phyloP scores from a whole-genome alignment of 2,797 vertebrate genomes.

The Synaphobranchus kaupii region DNA sequence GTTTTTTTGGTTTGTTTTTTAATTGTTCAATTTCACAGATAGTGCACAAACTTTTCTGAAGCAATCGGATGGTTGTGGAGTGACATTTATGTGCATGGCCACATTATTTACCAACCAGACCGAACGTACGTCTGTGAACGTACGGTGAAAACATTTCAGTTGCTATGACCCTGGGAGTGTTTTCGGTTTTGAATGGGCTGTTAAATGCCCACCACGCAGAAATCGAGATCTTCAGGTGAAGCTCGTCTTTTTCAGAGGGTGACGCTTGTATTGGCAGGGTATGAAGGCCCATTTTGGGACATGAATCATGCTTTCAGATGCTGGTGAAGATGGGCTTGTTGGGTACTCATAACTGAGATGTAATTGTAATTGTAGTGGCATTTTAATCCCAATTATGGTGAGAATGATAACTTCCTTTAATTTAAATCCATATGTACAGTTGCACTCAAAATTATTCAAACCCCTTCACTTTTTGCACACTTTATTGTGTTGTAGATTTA shows the following conservation, averaged over 20 bases:
- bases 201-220: neutral
- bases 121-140: neutral
- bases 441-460: too few species aligned
- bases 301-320: neutral
- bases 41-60: neutral
- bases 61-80: neutral
- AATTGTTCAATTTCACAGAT: neutral
- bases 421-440: neutral
- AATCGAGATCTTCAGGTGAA: neutral
- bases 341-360: neutral
- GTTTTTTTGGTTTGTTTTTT: neutral
- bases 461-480: too few species aligned
- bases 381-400: neutral
- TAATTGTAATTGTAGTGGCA: neutral
- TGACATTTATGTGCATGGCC: neutral
- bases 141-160: neutral
- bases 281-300: neutral
- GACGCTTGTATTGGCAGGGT: neutral
- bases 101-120: neutral
- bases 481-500: too few species aligned
- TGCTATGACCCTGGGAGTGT: neutral
- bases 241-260: neutral
- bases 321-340: neutral
- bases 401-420: neutral
- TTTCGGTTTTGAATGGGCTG: neutral